Conservation (phyloP, 2,113 vertebrate species). For the Prietella phreatophila region DNA sequence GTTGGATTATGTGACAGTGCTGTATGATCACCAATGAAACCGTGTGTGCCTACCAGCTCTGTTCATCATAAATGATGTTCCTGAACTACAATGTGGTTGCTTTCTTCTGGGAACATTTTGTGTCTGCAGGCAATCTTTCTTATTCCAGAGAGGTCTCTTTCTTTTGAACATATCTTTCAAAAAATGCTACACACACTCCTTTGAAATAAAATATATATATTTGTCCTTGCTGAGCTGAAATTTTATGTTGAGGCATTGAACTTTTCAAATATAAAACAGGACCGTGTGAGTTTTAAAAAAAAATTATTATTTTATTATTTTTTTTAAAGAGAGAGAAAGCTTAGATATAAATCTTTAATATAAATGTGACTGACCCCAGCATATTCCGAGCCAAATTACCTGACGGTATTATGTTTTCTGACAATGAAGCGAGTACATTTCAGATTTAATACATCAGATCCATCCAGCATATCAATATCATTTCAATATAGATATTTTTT, state of each 20-base stretch:
- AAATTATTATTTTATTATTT: neutral
- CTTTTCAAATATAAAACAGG: neutral
- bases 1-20: neutral
- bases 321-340: neutral
- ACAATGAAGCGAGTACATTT: neutral
- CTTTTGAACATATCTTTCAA: slow-evolving; percentile 20
- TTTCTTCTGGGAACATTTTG: slow-evolving; percentile 11
- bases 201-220: slow-evolving; percentile 16
- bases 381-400: neutral
- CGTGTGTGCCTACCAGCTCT: neutral
- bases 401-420: neutral
- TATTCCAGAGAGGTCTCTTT: neutral
- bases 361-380: neutral
- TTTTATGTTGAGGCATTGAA: neutral
- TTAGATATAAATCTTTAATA: neutral
- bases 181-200: neutral
- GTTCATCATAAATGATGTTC: slow-evolving; percentile 18
- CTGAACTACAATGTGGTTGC: neutral
- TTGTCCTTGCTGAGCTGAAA: slow-evolving; percentile 4
- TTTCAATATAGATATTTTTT: neutral
- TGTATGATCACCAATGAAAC: slow-evolving; percentile 9
- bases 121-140: slow-evolving; percentile 8
- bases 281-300: neutral
- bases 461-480: neutral
- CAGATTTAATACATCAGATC: neutral